Evolutionary conservation across 1,140 invertebrate genomes (phyloP).

Genomic region (Drosophila serrata): DNA sequence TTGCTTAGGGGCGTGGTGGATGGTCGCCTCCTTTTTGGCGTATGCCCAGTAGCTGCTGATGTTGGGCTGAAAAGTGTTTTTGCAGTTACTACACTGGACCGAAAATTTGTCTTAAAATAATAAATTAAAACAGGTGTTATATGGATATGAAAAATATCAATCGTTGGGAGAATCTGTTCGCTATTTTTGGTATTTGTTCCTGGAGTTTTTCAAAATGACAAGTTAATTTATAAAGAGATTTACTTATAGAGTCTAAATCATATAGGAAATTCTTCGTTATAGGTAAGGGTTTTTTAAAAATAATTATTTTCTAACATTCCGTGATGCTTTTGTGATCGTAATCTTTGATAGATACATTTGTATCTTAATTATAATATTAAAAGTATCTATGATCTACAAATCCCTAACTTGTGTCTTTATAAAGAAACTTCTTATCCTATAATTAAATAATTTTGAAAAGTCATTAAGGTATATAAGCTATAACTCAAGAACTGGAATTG

Average conservation of each 20-base stretch:
- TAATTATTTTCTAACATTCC: neutral
- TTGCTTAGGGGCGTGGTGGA: constrained; percentile 72
- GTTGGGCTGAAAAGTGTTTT: constrained; percentile 48
- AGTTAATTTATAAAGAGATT: neutral
- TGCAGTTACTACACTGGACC: constrained; percentile 20
- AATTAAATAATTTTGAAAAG: neutral
- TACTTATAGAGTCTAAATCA: neutral
- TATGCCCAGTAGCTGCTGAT: constrained; percentile 73
- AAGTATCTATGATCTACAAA: neutral
- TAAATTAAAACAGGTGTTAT: neutral
- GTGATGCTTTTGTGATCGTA: neutral
- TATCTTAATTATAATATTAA: neutral
- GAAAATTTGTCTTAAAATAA: neutral
- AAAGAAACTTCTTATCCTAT: neutral
- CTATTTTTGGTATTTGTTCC: no score
- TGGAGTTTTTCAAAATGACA: neutral
- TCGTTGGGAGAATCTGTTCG: neutral
- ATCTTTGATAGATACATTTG: neutral
- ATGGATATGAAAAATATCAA: neutral
- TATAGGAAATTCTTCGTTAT: neutral
- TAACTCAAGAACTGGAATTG: neutral
- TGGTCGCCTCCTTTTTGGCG: constrained; percentile 66
- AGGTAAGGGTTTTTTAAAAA: neutral
- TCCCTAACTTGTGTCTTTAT: neutral
- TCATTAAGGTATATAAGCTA: neutral